phyloP scores from a whole-genome alignment of 2,888 invertebrate genomes.

The Cepaea hortensis region DNA sequence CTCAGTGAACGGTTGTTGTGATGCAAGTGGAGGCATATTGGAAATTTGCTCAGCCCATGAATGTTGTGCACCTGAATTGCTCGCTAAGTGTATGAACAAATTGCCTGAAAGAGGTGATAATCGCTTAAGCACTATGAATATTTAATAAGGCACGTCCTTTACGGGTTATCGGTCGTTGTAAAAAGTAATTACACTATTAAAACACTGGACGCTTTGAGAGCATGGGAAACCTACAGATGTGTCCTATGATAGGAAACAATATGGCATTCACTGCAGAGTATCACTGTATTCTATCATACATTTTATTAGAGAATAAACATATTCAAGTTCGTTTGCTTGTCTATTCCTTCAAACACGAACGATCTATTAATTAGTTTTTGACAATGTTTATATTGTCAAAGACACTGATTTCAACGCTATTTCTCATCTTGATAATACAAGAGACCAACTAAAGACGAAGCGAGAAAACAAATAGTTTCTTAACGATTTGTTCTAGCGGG shows the following conservation, averaged over 20 bases:
- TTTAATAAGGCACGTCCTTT: slow-evolving; percentile 34
- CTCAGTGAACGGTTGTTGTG: slow-evolving; percentile 27
- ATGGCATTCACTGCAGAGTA: background rate
- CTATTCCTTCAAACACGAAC: slow-evolving; percentile 13
- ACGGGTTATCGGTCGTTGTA: slow-evolving; percentile 27
- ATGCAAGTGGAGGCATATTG: slow-evolving; percentile 14
- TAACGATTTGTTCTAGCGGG: background rate
- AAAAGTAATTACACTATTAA: slow-evolving; percentile 41
- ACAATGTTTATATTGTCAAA: slow-evolving; percentile 32
- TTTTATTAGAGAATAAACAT: slow-evolving; percentile 34
- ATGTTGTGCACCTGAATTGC: slow-evolving; percentile 23
- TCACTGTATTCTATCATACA: slow-evolving; percentile 29
- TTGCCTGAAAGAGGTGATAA: slow-evolving; percentile 41
- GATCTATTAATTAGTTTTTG: slow-evolving; percentile 27
- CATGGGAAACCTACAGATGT: slow-evolving; percentile 34
- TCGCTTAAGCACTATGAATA: slow-evolving; percentile 42
- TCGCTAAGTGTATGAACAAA: slow-evolving; percentile 31
- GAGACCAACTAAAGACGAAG: background rate
- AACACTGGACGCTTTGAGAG: slow-evolving; percentile 31
- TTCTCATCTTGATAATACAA: background rate
- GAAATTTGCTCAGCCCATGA: slow-evolving; percentile 33
- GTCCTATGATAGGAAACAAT: slow-evolving; percentile 22
- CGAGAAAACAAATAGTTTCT: slow-evolving; percentile 8
- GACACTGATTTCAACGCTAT: slow-evolving; percentile 14
- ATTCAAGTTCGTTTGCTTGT: slow-evolving; percentile 17